Evolutionary conservation across 2,113 vertebrate genomes (phyloP).

Genomic region (Pseudorhombus dupliciocellatus): DNA sequence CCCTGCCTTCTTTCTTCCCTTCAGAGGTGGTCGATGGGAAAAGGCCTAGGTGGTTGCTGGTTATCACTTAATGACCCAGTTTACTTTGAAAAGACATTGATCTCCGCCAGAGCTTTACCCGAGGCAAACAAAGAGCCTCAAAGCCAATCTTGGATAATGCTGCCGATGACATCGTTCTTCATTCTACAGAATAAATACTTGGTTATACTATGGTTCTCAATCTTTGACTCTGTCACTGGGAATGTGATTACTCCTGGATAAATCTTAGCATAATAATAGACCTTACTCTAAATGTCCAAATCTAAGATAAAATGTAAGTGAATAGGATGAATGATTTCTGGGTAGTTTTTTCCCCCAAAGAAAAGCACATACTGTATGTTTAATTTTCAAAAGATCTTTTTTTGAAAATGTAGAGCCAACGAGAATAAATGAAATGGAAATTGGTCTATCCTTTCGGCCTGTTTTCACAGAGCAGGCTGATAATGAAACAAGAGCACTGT

Average conservation of each 20-base stretch:
- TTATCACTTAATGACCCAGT: constrained; percentile 77
- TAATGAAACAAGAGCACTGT: constrained; percentile 42
- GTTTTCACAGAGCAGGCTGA: constrained; percentile 12
- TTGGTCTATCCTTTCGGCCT: background rate
- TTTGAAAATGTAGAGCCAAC: constrained; percentile 12
- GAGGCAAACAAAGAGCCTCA: constrained; percentile 61
- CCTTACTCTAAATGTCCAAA: background rate
- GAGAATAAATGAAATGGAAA: constrained; percentile 25
- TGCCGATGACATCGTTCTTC: constrained; percentile 33
- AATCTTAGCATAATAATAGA: constrained; percentile 16
- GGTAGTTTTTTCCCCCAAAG: background rate
- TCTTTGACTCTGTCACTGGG: constrained; percentile 8
- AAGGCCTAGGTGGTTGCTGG: constrained; percentile 72
- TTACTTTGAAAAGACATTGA: constrained; percentile 77
- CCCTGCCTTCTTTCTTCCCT: constrained; percentile 31
- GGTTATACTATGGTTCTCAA: constrained; percentile 15
- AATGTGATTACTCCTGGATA: constrained; percentile 31
- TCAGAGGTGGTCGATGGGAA: constrained; percentile 70
- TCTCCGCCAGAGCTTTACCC: constrained; percentile 59
- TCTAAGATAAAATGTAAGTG: constrained; percentile 11
- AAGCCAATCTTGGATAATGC: constrained; percentile 48
- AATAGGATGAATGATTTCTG: background rate
- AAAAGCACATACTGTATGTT: background rate
- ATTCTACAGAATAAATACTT: constrained; percentile 40
- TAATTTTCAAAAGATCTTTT: constrained; percentile 2